Evolutionary conservation across 2,888 invertebrate genomes (phyloP).

Genomic region (Tholera decimalis): DNA sequence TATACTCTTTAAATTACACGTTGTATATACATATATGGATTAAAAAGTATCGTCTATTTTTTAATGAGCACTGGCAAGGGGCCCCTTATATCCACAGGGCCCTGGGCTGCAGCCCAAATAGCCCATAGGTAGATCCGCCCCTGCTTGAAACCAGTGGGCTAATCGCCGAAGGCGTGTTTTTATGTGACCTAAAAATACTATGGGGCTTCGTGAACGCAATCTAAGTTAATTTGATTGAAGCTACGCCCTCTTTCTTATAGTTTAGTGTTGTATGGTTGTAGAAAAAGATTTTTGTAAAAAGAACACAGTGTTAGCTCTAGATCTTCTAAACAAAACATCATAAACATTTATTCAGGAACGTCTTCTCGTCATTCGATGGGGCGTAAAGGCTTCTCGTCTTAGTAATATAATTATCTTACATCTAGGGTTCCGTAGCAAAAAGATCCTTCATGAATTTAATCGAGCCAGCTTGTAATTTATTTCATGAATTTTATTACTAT

Average conservation of each 20-base stretch:
- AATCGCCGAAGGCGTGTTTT: background rate
- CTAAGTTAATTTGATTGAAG: slow-evolving; percentile 36
- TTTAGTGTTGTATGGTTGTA: slow-evolving; percentile 7
- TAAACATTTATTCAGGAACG: slow-evolving; percentile 15
- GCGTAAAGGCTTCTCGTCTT: slow-evolving; percentile 6
- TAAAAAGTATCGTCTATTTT: too few relatives aligned
- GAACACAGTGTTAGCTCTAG: background rate
- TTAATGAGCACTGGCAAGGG: too few relatives aligned
- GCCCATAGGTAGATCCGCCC: background rate
- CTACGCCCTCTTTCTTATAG: slow-evolving; percentile 7
- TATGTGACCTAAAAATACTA: slow-evolving; percentile 13
- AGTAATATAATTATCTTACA: slow-evolving; percentile 18
- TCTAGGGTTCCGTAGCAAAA: slow-evolving; percentile 2
- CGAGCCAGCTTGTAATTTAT: background rate
- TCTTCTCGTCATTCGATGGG: slow-evolving; percentile 20
- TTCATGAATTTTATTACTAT: background rate
- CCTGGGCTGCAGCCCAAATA: too few relatives aligned
- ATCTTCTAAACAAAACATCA: slow-evolving; percentile 13
- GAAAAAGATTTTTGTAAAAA: background rate
- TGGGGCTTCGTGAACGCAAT: slow-evolving; percentile 27
- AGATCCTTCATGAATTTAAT: background rate
- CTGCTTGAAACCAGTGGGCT: slow-evolving; percentile 21
- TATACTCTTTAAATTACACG: too few relatives aligned
- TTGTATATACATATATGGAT: too few relatives aligned
- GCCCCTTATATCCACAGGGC: too few relatives aligned